Conservation (phyloP, 2,888 invertebrate genomes). For the Pseudoips prasinana region DNA sequence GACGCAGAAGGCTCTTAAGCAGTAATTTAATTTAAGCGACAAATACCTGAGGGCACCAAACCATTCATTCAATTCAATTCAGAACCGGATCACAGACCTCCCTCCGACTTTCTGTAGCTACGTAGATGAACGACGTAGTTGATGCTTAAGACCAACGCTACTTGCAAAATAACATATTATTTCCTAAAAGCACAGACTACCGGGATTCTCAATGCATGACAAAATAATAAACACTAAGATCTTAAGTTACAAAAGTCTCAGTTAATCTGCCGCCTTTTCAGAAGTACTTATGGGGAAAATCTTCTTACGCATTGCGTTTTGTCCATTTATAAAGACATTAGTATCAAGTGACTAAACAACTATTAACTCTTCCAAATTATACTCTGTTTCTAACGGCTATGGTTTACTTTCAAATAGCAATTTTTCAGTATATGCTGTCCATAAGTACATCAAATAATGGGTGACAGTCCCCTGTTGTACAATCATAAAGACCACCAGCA, state of each 20-base stretch:
- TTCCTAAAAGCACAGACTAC: too few species aligned
- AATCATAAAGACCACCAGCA: conserved; percentile 27
- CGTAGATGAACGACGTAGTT: too few species aligned
- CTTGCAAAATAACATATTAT: too few species aligned
- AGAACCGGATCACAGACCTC: too few species aligned
- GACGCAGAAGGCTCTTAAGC: too few species aligned
- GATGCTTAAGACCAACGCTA: too few species aligned
- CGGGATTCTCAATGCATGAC: too few species aligned
- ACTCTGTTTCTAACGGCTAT: not conserved
- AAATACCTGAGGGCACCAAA: too few species aligned
- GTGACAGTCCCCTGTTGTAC: conserved; percentile 19
- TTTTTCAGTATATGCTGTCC: conserved; percentile 4
- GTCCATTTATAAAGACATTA: conserved; percentile 12
- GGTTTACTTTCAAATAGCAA: not conserved
- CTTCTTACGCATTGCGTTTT: conserved; percentile 21
- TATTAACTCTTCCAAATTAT: not conserved
- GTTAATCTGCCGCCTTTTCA: conserved; percentile 4
- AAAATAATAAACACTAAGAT: not conserved
- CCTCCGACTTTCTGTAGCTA: too few species aligned
- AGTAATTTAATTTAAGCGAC: too few species aligned
- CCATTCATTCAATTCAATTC: too few species aligned
- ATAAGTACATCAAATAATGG: conserved; percentile 7
- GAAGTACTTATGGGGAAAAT: conserved; percentile 16
- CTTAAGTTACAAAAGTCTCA: conserved; percentile 6
- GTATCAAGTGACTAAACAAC: conserved; percentile 13